Conservation (phyloP, 30 jellyfish, hydroid and myxozoan genomes). For the Aurelia sp. region DNA sequence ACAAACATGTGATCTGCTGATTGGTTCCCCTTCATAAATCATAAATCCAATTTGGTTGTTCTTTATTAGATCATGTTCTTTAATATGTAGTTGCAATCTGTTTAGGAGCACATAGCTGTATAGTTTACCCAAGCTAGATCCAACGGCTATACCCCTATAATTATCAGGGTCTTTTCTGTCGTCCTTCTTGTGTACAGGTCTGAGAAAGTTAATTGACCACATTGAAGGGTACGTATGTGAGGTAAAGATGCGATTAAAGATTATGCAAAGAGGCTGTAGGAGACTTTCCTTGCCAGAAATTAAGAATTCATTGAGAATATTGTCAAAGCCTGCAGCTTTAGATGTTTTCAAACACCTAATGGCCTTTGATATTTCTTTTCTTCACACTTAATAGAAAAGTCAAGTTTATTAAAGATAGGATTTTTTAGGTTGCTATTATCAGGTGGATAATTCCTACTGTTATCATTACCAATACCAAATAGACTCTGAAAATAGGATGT, state of each 20-base stretch:
- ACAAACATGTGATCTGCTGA: conserved; percentile 14
- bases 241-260: too few species aligned
- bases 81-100: neutral
- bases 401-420: conserved; percentile 3
- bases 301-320: conserved; percentile 14
- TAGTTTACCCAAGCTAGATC: conserved; percentile 22
- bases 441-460: neutral
- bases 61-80: neutral
- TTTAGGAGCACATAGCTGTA: neutral
- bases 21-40: conserved; percentile 1
- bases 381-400: conserved; percentile 6
- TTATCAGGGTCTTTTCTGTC: too few species aligned
- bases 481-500: neutral
- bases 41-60: conserved; percentile 26
- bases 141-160: conserved; percentile 8
- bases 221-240: too few species aligned
- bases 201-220: too few species aligned
- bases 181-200: too few species aligned
- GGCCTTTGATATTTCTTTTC: neutral
- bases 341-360: too few species aligned
- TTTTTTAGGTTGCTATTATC: neutral
- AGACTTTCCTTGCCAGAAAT: too few species aligned
- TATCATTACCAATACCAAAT: neutral
- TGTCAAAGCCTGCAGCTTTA: conserved; percentile 4
- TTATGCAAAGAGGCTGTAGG: too few species aligned